Evolutionary conservation across 2,797 vertebrate species (phyloP).

Genomic region (Margarornis squamiger): DNA sequence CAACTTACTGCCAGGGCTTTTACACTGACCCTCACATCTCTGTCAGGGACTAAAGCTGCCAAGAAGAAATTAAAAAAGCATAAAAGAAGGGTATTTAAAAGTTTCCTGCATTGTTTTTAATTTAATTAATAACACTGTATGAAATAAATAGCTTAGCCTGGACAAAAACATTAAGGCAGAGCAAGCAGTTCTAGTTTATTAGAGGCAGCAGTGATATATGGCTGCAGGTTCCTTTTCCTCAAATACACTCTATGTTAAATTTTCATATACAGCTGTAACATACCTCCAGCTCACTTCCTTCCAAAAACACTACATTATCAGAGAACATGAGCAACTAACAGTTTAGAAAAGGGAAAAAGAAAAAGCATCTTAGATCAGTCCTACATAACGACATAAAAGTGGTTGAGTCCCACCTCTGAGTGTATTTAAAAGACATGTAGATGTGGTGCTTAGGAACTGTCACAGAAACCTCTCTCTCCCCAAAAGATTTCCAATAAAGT

Average conservation of each 20-base stretch:
- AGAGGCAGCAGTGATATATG: background rate
- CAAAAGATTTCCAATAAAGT: background rate
- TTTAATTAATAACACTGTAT: background rate
- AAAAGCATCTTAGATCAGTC: background rate
- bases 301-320: background rate
- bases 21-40: constrained; percentile 94
- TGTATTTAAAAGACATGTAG: rapidly evolving
- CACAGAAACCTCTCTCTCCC: background rate
- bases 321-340: background rate
- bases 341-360: background rate
- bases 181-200: background rate
- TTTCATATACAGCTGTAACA: background rate
- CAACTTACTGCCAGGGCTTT: constrained; percentile 96
- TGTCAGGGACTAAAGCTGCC: constrained; percentile 89
- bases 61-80: background rate
- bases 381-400: background rate
- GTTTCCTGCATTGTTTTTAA: background rate
- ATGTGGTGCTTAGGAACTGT: background rate
- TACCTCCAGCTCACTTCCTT: background rate
- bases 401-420: background rate
- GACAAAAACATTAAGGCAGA: background rate
- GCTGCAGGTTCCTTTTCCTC: background rate
- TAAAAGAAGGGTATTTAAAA: background rate
- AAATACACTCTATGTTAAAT: background rate
- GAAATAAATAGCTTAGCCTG: background rate